Base-by-base conservation (phyloP, 1,140 invertebrate species). In the Drosophila sproati region DNA sequence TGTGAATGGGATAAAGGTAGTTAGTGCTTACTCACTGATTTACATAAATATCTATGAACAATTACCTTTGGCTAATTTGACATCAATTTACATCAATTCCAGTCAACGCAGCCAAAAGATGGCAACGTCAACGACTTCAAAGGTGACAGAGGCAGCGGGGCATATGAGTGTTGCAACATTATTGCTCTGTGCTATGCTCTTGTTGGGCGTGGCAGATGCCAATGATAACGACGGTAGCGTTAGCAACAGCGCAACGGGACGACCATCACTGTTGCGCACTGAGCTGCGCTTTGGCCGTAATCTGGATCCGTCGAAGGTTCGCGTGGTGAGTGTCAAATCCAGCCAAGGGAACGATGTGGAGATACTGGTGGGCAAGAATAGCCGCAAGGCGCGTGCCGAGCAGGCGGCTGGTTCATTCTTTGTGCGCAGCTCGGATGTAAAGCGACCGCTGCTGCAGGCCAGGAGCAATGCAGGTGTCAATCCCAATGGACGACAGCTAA, bases 221-320 rank as follows among this genome's bases (percentile, higher is more conserved):
- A 51, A 31, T 20, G 55, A 55, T 20, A 20, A 20, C 8, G 48
- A 50, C 8, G 61, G 39, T 28, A 35, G 41, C 10, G 43, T 51
- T 5, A 66, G 34, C 35, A 37, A 64, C 31, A 64, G 67, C 31
- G 67, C 66, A 5, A 90, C 86, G 4, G 91, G 80, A 8, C 94
- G 93, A 29, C 94, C 94, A 3, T 92, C 94, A 31, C 91, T 94
- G 39, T 94, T 96, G 2, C 94, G 96, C 54, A 97, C 96, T 3
- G 95, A 96, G 82, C 91, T 97, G 1, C 96, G 96, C 90, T 96
- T 97, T 3, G 95, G 96, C 0, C 94, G 96, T 75, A 96, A 96
- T 91, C 93, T 97, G 2, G 95, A 96, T 92, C 96, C 96, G 2
- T 95, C 95, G 3, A 94, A 96, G 48, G 96, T 95, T 29, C 95